Conservation (phyloP, 2,797 vertebrate species). For the Siniperca scherzeri region DNA sequence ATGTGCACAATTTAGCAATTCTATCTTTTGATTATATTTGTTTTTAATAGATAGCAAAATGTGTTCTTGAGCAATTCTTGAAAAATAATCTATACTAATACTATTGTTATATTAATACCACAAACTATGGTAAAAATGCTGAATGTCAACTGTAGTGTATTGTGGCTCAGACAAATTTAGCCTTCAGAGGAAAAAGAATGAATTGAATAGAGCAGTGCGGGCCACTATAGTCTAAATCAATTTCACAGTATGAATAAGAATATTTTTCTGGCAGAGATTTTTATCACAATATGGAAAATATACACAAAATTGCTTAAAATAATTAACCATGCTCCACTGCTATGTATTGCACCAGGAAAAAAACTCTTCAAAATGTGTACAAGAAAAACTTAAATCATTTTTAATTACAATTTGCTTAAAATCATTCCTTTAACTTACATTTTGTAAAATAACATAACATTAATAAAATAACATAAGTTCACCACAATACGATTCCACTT, state of each 20-base stretch:
- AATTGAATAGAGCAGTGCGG: neutral
- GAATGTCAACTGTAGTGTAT: neutral
- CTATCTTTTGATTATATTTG: neutral
- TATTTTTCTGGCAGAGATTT: no score
- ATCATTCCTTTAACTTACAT: neutral
- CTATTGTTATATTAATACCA: neutral
- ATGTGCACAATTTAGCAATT: neutral
- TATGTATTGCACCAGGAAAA: neutral
- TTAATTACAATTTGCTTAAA: neutral
- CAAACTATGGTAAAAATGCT: neutral
- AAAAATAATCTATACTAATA: no score
- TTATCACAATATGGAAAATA: neutral
- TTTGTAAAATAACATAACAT: neutral
- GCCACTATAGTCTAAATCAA: neutral
- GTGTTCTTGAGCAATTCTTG: neutral
- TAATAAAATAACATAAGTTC: neutral
- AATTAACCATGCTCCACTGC: neutral
- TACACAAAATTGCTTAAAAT: neutral
- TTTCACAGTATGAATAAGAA: neutral
- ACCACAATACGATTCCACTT: neutral
- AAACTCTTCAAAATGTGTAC: neutral
- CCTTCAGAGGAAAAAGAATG: neutral
- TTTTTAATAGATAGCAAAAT: neutral
- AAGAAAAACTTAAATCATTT: neutral
- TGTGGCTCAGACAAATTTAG: neutral